Conservation (phyloP, 1,140 invertebrate genomes). For the Drusus annulatus region DNA sequence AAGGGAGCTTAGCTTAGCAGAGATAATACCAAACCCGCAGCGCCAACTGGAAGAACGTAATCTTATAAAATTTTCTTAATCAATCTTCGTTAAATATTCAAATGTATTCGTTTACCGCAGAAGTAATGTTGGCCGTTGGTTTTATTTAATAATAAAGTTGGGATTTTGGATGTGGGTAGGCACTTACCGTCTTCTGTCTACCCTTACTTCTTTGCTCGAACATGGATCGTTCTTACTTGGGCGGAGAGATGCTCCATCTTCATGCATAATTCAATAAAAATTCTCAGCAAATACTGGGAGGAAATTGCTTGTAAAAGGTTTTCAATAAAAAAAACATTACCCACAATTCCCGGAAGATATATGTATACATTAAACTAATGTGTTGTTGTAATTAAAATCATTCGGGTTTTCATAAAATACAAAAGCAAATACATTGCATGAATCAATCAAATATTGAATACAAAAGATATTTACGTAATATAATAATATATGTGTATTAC, state of each 20-base stretch:
- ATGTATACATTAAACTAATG: no score
- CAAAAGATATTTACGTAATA: no score
- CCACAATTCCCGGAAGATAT: no score
- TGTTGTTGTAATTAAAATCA: no score
- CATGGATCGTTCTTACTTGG: neutral
- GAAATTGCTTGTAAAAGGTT: constrained; percentile 35
- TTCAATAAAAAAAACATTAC: constrained; percentile 23
- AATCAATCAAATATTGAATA: no score
- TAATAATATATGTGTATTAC: no score
- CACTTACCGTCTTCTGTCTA: neutral
- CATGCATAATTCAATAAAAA: constrained; percentile 4
- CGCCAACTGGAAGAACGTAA: constrained; percentile 49
- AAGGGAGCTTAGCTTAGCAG: constrained; percentile 42
- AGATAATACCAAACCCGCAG: constrained; percentile 43
- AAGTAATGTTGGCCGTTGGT: constrained; percentile 38
- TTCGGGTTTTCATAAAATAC: no score
- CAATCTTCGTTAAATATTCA: constrained; percentile 59
- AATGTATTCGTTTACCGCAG: constrained; percentile 56
- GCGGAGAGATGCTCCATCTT: neutral
- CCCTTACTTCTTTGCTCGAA: neutral
- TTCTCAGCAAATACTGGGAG: no score
- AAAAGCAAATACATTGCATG: no score
- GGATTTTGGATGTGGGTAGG: constrained; percentile 3
- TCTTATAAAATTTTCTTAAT: constrained; percentile 59
- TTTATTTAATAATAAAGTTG: constrained; percentile 38